These are phyloP conservation scores for Rhodeus uyekii DNA, from an alignment of 2,797 vertebrate species.

Conservation along the genomic window DNA sequence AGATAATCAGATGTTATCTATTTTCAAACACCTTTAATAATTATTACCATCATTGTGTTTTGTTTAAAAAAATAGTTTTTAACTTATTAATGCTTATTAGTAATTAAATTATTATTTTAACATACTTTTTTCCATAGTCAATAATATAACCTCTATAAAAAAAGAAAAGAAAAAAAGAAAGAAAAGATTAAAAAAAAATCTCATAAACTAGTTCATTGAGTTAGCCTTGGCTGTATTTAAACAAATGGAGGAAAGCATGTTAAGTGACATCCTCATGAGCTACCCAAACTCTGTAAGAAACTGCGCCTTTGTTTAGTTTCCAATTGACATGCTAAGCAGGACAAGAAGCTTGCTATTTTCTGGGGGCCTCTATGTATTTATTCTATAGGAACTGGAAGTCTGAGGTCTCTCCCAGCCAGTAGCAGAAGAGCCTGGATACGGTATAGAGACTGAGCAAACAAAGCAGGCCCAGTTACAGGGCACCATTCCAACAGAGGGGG, in stretches of 20 bases:
- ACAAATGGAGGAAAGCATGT: background rate
- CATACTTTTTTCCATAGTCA: background rate
- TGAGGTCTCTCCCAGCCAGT: slow-evolving; percentile 38
- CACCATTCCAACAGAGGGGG: slow-evolving; percentile 52
- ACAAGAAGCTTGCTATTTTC: slow-evolving; percentile 37
- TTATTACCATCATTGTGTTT: too few species aligned
- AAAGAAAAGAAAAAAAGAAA: background rate
- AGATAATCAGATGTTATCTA: background rate
- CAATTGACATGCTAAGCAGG: slow-evolving; percentile 51
- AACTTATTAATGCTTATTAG: background rate
- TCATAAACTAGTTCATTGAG: background rate
- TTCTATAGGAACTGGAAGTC: slow-evolving; percentile 35
- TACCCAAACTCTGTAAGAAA: slow-evolving; percentile 41
- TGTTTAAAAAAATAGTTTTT: too few species aligned
- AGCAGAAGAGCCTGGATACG: slow-evolving; percentile 45
- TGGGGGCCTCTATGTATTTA: slow-evolving; percentile 25
- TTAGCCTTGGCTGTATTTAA: background rate
- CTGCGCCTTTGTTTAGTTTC: slow-evolving; percentile 32
- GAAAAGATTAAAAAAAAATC: background rate
- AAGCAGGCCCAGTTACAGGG: slow-evolving; percentile 42
- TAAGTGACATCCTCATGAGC: slow-evolving; percentile 4
- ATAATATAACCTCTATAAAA: background rate
- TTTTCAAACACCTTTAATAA: background rate
- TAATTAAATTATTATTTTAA: background rate
- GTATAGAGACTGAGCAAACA: slow-evolving; percentile 43